Evolutionary conservation across 2,888 invertebrate species (phyloP), one percentile per base, ranked within the genome.

Genomic region (Pelosia muscerda): DNA sequence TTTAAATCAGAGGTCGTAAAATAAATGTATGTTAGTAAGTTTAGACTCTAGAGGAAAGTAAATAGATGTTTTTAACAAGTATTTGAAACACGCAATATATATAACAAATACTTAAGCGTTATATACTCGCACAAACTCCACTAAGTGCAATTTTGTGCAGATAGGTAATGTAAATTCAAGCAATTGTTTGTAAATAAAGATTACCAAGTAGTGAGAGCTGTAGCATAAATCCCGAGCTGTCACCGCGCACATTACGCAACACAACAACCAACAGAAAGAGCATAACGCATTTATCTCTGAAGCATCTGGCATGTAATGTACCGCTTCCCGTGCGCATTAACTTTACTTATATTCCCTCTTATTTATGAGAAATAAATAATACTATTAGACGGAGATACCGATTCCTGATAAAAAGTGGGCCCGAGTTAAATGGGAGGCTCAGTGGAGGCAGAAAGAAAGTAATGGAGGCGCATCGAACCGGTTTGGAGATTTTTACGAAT

Each of bases 351-450:
- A 92, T 92, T 92, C 92, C 89, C 88, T 89, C 88, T 94, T 94
- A 94, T 94, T 94, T 94, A 94, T 94, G 94, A 94, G 93, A 93
- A 93, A 95, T 94, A 94, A 95, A 95, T 94, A 94, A 95, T 95
- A 94, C 93, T 94, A 95, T 93, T 94, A 94, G 94, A 93, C 90
- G 86, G 93, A 94, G 95, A 95, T 95, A 94, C 94, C 93, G 93
- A 95, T 94, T 94, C 90, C 92, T 91, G 95, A 95, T 95, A 95
- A 95, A 95, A 94, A 95, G 93, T 93, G 93, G 93, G 92, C 92
- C 92, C 93, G 90, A 92, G 94, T 94, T 92, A 93, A 93, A 94
- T 94, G 94, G 94, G 94, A 93, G 94, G 94, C 93, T 92, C 92
- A 88, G 87, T 92, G 90, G 93, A 93, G 91, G 92, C 92, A 93